Percentiles rank a stretch among this genome's conserved stretches.
Conservation (phyloP, 1,140 invertebrate genomes). For the Bradysia coprophila region DNA sequence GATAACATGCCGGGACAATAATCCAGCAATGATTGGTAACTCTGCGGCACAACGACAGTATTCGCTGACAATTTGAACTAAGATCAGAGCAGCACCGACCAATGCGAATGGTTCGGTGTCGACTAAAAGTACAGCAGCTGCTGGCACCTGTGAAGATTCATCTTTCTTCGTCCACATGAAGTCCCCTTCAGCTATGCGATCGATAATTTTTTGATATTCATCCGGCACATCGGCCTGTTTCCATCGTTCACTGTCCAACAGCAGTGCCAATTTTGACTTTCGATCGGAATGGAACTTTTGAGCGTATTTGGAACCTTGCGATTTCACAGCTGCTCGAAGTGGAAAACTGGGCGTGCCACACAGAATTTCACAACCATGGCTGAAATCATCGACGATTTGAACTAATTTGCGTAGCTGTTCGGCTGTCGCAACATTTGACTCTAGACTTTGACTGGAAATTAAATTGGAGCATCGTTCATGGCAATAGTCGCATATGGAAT, state of each 20-base stretch:
- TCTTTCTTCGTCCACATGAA: conserved; percentile 23
- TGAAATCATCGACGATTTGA: conserved; percentile 61
- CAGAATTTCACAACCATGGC: conserved; percentile 50
- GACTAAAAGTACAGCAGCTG: conserved; percentile 39
- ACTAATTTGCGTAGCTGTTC: conserved; percentile 62
- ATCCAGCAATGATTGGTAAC: conserved; percentile 40
- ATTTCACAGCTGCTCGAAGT: conserved; percentile 66
- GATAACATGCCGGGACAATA: conserved; percentile 59
- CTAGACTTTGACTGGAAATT: conserved; percentile 51
- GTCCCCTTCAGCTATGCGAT: conserved; percentile 38
- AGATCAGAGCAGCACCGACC: conserved; percentile 65
- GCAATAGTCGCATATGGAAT: conserved; percentile 72
- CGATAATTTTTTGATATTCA: conserved; percentile 73
- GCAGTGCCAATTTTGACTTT: conserved; percentile 61
- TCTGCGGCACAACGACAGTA: conserved; percentile 68
- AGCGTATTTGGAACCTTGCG: conserved; percentile 78
- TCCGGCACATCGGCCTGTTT: conserved; percentile 76
- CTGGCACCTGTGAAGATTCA: conserved; percentile 14
- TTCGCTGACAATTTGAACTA: conserved; percentile 75
- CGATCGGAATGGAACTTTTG: conserved; percentile 78
- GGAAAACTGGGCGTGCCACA: conserved; percentile 63
- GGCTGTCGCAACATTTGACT: conserved; percentile 41
- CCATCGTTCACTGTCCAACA: conserved; percentile 87
- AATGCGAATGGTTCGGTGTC: conserved; percentile 70
- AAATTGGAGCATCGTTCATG: conserved; percentile 79